These are phyloP conservation scores for Lepidurus couesii DNA, from an alignment of 1,140 invertebrate species.

Conservation along the genomic window DNA sequence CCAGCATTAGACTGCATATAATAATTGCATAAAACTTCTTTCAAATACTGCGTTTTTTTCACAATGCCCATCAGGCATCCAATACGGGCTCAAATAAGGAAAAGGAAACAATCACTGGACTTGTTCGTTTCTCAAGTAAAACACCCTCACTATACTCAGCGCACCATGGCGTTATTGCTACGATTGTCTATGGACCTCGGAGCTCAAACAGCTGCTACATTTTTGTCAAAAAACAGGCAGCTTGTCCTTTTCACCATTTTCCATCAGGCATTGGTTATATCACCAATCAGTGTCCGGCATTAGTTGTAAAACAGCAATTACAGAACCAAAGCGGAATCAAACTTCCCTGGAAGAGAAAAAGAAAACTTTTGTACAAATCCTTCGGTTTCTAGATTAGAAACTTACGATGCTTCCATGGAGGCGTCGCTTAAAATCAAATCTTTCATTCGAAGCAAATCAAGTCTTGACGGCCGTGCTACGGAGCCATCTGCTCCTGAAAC, in stretches of 20 bases:
- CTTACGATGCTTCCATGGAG: conserved; percentile 52
- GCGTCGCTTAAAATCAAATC: conserved; percentile 49
- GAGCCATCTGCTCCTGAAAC: conserved; percentile 38
- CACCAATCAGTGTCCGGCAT: background rate
- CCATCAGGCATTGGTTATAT: background rate
- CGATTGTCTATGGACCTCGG: conserved; percentile 17
- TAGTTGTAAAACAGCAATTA: background rate
- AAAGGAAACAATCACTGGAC: background rate
- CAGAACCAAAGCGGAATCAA: background rate
- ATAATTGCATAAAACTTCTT: conserved; percentile 11
- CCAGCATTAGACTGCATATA: background rate
- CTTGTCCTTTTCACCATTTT: background rate
- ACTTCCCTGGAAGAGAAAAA: background rate
- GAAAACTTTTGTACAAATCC: background rate
- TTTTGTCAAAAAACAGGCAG: background rate
- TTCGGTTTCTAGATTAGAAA: conserved; percentile 33
- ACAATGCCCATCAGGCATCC: background rate
- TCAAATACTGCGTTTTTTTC: background rate
- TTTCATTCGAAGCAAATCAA: conserved; percentile 47
- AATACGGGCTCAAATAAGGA: background rate
- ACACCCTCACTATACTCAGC: conserved; percentile 4
- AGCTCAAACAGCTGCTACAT: background rate
- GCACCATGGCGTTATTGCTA: conserved; percentile 7
- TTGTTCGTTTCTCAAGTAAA: conserved; percentile 2
- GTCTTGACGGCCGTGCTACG: conserved; percentile 40